Conservation (phyloP, 2,888 invertebrate genomes). For the Rhorus exstirpatorius region DNA sequence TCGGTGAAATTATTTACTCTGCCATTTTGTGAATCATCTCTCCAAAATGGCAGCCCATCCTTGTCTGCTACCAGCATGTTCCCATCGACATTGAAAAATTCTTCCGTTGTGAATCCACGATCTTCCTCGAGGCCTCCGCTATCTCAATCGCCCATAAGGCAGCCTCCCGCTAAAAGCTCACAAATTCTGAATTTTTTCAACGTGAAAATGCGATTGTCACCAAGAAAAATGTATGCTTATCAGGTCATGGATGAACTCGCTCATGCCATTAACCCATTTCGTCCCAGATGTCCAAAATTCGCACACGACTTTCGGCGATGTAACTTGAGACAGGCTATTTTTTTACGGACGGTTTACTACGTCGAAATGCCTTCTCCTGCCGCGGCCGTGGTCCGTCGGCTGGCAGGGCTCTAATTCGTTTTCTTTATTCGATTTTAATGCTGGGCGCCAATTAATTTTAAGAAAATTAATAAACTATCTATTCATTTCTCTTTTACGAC, state of each 20-base stretch:
- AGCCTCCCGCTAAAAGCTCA: conserved; percentile 49
- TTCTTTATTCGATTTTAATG: no score
- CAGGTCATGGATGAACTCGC: conserved; percentile 46
- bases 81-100: conserved; percentile 20
- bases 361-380: no score
- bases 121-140: conserved; percentile 48
- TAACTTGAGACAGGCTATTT: no score
- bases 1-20: conserved; percentile 39
- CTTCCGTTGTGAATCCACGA: conserved; percentile 23
- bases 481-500: no score
- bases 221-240: conserved; percentile 25
- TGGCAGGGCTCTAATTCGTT: no score
- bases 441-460: no score
- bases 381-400: no score
- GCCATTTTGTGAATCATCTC: not conserved
- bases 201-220: not conserved
- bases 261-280: conserved; percentile 39
- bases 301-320: no score
- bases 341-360: no score
- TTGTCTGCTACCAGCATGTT: conserved; percentile 2
- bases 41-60: not conserved
- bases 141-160: conserved; percentile 39
- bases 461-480: no score
- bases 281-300: no score
- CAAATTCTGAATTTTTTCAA: conserved; percentile 54